phyloP scores from a whole-genome alignment of 1,140 invertebrate species.

The Drosophila chauvacae region DNA sequence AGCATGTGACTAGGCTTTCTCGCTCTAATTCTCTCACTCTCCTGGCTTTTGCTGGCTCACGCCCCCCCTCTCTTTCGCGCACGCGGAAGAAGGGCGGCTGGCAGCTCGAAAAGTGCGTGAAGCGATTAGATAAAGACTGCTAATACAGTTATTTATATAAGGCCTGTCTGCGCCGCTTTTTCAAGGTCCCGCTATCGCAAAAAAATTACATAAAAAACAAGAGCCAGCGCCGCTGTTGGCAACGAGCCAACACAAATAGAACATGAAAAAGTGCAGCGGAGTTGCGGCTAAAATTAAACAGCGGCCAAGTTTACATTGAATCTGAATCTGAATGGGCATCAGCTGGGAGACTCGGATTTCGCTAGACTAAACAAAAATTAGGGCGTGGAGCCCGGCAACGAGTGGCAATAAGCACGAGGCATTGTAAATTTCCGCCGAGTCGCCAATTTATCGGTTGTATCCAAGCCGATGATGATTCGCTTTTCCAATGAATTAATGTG shows the following conservation, averaged over 20 bases:
- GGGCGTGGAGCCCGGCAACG: constrained; percentile 7
- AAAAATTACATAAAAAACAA: constrained; percentile 69
- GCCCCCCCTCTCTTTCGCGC: constrained; percentile 29
- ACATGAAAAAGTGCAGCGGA: constrained; percentile 28
- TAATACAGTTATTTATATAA: constrained; percentile 70
- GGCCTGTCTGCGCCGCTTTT: constrained; percentile 41
- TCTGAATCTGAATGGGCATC: constrained; percentile 1
- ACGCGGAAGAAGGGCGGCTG: constrained; percentile 26
- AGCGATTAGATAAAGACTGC: constrained; percentile 69
- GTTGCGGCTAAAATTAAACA: constrained; percentile 29
- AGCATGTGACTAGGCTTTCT: constrained; percentile 72
- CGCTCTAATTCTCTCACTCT: constrained; percentile 14
- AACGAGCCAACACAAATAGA: constrained; percentile 7
- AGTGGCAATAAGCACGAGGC: constrained; percentile 6
- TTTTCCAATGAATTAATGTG: constrained; percentile 24
- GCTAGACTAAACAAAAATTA: constrained; percentile 23
- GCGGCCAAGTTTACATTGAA: constrained; percentile 39
- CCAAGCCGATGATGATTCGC: constrained; percentile 5
- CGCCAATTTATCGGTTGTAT: constrained; percentile 8
- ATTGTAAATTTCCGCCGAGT: constrained; percentile 14
- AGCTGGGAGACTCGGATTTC: constrained; percentile 13
- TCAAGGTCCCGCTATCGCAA: constrained; percentile 71
- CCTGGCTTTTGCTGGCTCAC: background rate
- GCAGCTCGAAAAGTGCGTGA: constrained; percentile 53
- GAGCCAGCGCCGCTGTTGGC: constrained; percentile 4